Base-by-base conservation (phyloP, 2,113 vertebrate species). In the Sinocyclocheilus grahami region DNA sequence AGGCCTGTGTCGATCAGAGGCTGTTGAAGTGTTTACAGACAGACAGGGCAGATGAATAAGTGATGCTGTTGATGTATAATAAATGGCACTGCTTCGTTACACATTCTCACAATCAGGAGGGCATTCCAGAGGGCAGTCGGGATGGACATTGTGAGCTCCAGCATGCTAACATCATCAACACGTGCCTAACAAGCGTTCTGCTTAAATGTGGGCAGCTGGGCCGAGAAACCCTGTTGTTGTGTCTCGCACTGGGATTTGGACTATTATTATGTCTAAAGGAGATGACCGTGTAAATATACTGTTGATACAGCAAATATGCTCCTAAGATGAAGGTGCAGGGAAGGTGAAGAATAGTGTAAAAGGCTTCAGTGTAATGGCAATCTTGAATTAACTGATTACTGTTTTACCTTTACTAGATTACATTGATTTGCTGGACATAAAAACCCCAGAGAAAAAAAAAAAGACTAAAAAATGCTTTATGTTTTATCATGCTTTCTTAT, bases 61-160 rank as follows among this genome's bases (percentile, higher is more conserved):
- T 94, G 90, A 95, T 95, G 92, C 81, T 82, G 87, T 89, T 90
- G 92, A 94, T 95, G 91, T 90, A 95, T 95, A 94, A 95, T 95
- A 92, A 93, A 95, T 95, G 93, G 89, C 83, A 79, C 90, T 91
- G 88, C 91, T 93, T 94, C 91, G 91, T 94, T 92, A 93, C 90
- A 93, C 92, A 92, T 93, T 93, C 93, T 93, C 92, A 91, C 91
- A 93, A 93, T 94, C 93, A 94, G 92, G 89, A 93, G 92, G 90
- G 90, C 90, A 78, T 89, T 93, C 90, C 90, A 90, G 90, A 89
- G 91, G 88, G 82, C 86, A 86, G 88, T n/a, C 7, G 79, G 42
- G 58, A 62, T 71, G 71, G 83, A 80, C 65, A 65, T 74, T 9
- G 58, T 39, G 20, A 85, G 51, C 74, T 37, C 51, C 58, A 51